Percentiles rank a stretch among this genome's conserved stretches.
phyloP scores from a whole-genome alignment of 1,140 invertebrate species.

The Myzus persicae region DNA sequence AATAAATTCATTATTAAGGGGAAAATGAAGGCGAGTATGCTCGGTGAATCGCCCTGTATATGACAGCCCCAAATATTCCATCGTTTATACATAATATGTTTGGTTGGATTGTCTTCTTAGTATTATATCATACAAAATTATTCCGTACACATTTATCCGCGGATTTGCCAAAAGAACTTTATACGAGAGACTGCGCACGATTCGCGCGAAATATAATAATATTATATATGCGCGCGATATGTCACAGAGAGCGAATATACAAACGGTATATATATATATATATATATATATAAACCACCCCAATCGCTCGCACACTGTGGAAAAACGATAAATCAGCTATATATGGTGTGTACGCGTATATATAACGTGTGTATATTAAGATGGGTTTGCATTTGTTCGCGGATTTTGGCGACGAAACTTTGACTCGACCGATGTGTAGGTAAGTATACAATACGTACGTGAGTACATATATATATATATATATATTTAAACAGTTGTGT shows the following conservation, averaged over 20 bases:
- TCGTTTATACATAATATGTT: background rate
- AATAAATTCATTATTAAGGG: too few species aligned
- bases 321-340: slow-evolving; percentile 6
- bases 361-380: background rate
- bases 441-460: background rate
- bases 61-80: background rate
- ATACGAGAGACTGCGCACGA: background rate
- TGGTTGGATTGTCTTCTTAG: background rate
- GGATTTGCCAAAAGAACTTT: background rate
- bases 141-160: background rate
- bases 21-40: too few species aligned
- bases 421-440: background rate
- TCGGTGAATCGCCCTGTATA: background rate
- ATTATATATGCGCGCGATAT: background rate
- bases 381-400: background rate
- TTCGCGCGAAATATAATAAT: background rate
- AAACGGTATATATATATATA: too few species aligned
- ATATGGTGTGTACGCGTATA: too few species aligned
- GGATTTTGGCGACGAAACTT: background rate
- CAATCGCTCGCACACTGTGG: background rate
- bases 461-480: too few species aligned
- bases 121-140: slow-evolving; percentile 8
- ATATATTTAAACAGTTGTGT: background rate
- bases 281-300: slow-evolving; percentile 5
- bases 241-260: background rate